Evolutionary conservation across 2,797 vertebrate species (phyloP).

Genomic region (Muraenolepis orangiensis): DNA sequence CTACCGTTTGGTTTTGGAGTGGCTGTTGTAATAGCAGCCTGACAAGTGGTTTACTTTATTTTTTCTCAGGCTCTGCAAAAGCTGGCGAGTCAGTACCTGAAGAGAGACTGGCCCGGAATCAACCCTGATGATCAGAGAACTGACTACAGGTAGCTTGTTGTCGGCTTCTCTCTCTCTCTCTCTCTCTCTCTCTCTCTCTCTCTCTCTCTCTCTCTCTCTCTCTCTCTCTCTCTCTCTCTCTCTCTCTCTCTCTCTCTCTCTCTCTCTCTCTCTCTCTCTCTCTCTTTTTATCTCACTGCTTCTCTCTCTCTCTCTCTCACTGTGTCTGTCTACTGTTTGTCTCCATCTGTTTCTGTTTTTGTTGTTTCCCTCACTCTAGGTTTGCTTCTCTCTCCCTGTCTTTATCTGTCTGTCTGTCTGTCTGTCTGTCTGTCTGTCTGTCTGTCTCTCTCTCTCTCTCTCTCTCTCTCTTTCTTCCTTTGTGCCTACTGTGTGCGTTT

Average conservation of each 20-base stretch:
- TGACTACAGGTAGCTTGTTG: slow-evolving; percentile 84
- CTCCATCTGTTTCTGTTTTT: neutral
- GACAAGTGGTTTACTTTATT: slow-evolving; percentile 19
- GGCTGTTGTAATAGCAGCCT: no score
- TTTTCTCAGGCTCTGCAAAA: slow-evolving; percentile 90
- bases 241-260: neutral
- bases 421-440: neutral
- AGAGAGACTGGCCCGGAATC: slow-evolving; percentile 94
- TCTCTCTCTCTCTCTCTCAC: neutral
- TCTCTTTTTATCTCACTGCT: no score
- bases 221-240: neutral
- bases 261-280: neutral
- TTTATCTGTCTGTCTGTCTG: neutral
- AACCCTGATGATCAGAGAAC: slow-evolving; percentile 87
- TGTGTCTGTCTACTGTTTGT: slow-evolving; percentile 1
- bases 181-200: neutral
- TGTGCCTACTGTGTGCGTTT: neutral
- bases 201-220: slow-evolving; percentile 1
- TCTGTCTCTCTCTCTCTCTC: neutral
- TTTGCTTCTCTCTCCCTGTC: neutral
- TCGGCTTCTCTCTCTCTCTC: neutral
- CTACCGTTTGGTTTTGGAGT: no score
- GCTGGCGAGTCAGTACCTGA: slow-evolving; percentile 93
- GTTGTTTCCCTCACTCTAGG: neutral
- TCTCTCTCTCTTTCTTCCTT: neutral